Base-by-base conservation (phyloP, 2,113 vertebrate genomes). In the Heteronetta atricapilla region DNA sequence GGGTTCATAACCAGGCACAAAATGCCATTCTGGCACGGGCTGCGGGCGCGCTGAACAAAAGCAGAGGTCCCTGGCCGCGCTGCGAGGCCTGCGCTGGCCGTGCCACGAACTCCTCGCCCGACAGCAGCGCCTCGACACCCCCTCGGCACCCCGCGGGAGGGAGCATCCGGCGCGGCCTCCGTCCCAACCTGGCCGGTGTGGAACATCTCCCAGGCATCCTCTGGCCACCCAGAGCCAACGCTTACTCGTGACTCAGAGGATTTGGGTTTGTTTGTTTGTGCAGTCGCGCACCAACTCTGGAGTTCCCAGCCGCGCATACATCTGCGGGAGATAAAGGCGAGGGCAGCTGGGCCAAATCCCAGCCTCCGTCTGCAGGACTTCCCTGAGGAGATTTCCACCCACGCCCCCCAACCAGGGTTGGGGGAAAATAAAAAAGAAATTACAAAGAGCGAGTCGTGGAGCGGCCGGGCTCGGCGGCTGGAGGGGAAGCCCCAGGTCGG, bases 221-320 rank as follows among this genome's bases (percentile, higher is more conserved):
- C 66, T 88, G 36, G 62, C 31, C 23, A 66, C 11, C 59, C 88
- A 33, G 66, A 73, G 63, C 58, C 66, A 21, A 69, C 42, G 67
- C 72, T 64, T 69, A 89, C 36, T 38, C 70, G 85, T 87, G 95
- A 94, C 95, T 95, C 93, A 82, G 93, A 93, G 90, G 34, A 87
- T 84, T 76, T 68, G 88, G 82, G 73, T 3, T 36, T 66, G 62
- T 19, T 92, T 91, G 93, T 93, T 95, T 89, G 78, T 44, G 88
- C 77, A 78, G 93, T 81, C 84, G 44, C 63, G 29, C 67, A 78
- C 84, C 93, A 96, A 85, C 87, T 95, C 93, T 42, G 18, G 93
- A 95, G 96, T 91, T 94, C 67, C 53, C 84, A 40, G 84, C 87
- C 86, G 33, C 86, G 29, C 58, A 36, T 10, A 78, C 82, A 60